Conservation (phyloP, 2,888 invertebrate species). For the Pandemis corylana region DNA sequence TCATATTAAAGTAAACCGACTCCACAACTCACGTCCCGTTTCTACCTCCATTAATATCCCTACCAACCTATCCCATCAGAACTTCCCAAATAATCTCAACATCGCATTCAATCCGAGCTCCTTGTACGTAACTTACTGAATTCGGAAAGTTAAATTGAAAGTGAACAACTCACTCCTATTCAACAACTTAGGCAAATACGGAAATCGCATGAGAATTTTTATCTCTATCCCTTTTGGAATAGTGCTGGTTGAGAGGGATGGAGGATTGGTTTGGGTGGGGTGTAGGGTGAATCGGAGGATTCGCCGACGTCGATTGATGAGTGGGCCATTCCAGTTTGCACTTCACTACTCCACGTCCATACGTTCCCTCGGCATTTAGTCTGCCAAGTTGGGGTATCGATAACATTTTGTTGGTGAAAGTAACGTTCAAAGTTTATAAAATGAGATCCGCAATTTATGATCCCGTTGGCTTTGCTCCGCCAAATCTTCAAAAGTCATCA, state of each 20-base stretch:
- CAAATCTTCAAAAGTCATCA: no score
- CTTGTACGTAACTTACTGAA: conserved; percentile 47
- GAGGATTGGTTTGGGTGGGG: conserved; percentile 3
- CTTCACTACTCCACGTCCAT: conserved; percentile 41
- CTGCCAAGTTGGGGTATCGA: conserved; percentile 32
- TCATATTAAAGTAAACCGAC: not conserved
- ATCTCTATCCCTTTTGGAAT: conserved; percentile 13
- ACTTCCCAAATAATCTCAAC: conserved; percentile 17
- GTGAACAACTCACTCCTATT: conserved; percentile 46
- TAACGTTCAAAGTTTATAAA: conserved; percentile 15
- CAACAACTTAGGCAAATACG: conserved; percentile 8
- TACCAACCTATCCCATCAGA: not conserved
- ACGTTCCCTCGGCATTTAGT: conserved; percentile 36
- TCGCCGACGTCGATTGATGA: conserved; percentile 58
- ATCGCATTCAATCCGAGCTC: conserved; percentile 18
- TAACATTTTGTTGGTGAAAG: conserved; percentile 16
- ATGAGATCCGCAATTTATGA: not conserved
- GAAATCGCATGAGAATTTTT: conserved; percentile 7
- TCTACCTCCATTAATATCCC: not conserved
- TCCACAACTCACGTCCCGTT: not conserved
- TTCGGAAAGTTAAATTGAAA: conserved; percentile 65
- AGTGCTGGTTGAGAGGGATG: conserved; percentile 20
- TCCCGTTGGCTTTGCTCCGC: no score
- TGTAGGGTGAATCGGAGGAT: conserved; percentile 23
- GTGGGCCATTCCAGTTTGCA: conserved; percentile 50